Evolutionary conservation across 1,140 invertebrate species (phyloP), one percentile per base, ranked within the genome.

Genomic region (Pectinophora gossypiella): DNA sequence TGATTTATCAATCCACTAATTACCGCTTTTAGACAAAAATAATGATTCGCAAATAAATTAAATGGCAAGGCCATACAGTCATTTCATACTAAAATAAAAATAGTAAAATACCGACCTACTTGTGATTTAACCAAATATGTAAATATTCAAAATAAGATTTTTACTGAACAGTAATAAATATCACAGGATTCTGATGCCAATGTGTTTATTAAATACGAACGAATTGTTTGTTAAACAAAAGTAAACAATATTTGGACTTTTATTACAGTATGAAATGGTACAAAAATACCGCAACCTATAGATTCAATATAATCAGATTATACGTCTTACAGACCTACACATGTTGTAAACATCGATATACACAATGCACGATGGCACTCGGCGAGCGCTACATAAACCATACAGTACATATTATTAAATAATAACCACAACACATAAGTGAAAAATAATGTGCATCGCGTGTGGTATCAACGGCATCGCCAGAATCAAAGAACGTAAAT

Each of bases 21-120:
- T 66, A 62, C 61, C 57, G 62, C 54, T 43, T 62, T 61, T 61
- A 64, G 54, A 56, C 50, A 68, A 60, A 59, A 64, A 60, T 49
- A 53, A 60, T 52, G 48, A 27, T 45, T 59, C 54, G 65, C 59
- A 77, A 60, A 67, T 50, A 76, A 74, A 81, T 65, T 72, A 78
- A 62, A 73, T 75, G 81, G 79, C 79, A 81, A 83, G 78, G 79
- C 79, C 77, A 81, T 44, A 32, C 38, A 40, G 16, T 40, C 38
- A 40, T 13, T 45, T 9, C n/a, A 32, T 12, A 32, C 27, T n/a
- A 32, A n/a, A 23, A 32, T 32, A 32, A 32, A 32, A 32, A 12
- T 32, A 32, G n/a, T n/a, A 32, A 32, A 32, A 32, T 32, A 32
- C 27, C 27, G n/a, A n/a, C n/a, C n/a, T 32, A n/a, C 7, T n/a